phyloP scores from a whole-genome alignment of 2,113 vertebrate genomes.

The Setophaga petechia region DNA sequence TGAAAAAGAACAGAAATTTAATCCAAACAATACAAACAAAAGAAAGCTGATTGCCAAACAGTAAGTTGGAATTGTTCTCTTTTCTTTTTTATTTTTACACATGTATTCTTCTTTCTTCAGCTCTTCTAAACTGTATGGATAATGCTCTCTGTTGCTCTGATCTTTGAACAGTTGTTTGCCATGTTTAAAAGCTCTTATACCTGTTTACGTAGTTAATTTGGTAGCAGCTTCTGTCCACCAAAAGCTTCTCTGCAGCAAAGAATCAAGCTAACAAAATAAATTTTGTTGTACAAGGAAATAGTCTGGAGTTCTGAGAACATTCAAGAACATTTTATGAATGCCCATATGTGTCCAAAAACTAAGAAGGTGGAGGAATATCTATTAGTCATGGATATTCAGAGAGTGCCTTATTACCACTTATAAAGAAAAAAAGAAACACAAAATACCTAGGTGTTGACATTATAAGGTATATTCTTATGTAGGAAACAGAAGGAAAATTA shows the following conservation, averaged over 20 bases:
- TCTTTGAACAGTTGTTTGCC: background rate
- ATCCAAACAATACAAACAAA: background rate
- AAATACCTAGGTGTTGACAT: background rate
- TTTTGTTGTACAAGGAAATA: background rate
- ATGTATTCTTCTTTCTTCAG: background rate
- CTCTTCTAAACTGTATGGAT: background rate
- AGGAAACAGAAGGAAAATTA: background rate
- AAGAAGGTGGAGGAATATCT: background rate
- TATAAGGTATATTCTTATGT: background rate
- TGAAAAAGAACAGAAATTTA: background rate
- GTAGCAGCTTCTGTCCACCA: background rate
- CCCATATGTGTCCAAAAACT: background rate
- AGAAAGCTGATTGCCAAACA: background rate
- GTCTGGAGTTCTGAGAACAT: background rate
- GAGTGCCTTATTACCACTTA: background rate
- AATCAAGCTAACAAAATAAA: background rate
- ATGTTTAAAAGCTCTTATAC: background rate
- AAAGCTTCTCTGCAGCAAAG: background rate
- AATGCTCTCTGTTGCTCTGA: background rate
- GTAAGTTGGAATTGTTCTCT: fast-evolving
- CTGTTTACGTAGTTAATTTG: background rate
- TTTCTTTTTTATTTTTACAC: background rate
- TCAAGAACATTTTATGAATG: background rate
- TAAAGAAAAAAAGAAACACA: background rate
- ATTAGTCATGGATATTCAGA: background rate